These are phyloP conservation scores for Neosilurus mollespiculum DNA, from an alignment of 2,797 vertebrate species.

Conservation along the genomic window DNA sequence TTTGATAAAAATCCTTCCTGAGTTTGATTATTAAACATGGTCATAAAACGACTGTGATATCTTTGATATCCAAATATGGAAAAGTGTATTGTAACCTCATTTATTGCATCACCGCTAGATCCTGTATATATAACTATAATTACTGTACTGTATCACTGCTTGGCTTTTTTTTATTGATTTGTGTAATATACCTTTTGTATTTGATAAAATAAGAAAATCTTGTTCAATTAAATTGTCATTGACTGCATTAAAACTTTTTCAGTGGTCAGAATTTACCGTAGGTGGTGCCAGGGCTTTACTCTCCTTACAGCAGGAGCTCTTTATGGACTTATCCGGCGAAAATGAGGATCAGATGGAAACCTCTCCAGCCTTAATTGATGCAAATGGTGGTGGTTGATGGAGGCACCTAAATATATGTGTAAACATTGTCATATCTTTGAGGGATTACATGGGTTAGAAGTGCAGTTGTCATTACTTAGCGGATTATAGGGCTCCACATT, in stretches of 20 bases:
- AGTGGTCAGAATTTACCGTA: neutral
- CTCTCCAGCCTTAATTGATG: slow-evolving; percentile 43
- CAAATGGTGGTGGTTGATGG: slow-evolving; percentile 31
- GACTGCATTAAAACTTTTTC: neutral
- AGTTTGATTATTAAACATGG: neutral
- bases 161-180: neutral
- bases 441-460: slow-evolving; percentile 4
- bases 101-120: neutral
- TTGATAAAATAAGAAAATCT: neutral
- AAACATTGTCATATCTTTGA: slow-evolving; percentile 22
- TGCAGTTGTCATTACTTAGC: slow-evolving; percentile 25
- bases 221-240: neutral
- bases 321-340: slow-evolving; percentile 26
- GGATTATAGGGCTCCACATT: slow-evolving; percentile 18
- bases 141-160: too few species aligned
- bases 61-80: neutral
- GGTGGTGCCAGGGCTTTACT: neutral
- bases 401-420: slow-evolving; percentile 40
- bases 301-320: slow-evolving; percentile 24
- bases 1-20: too few species aligned
- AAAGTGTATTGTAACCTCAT: neutral
- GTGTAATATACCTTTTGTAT: neutral
- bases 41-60: neutral
- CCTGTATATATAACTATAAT: too few species aligned
- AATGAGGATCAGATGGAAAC: slow-evolving; percentile 45